A percentile compares a stretch with the other conserved stretches of the same genome.
Conservation (phyloP, 2,113 vertebrate species). For the Lethenteron reissneri region DNA sequence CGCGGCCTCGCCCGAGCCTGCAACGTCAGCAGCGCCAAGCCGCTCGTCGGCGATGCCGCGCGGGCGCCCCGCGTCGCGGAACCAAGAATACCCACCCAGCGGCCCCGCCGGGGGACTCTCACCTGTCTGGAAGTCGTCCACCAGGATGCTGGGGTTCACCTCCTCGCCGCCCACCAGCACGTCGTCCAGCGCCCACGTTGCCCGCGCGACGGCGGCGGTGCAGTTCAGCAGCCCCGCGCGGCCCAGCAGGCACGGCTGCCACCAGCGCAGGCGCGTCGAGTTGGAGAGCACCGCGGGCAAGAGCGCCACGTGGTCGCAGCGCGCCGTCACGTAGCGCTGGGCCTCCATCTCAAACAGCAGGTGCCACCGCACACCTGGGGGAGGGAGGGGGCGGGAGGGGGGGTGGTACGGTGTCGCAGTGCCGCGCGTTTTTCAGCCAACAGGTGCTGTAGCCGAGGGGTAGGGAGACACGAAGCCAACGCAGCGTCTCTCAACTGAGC, state of each 20-base stretch:
- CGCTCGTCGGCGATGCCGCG: too few species aligned
- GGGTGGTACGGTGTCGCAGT: too few species aligned
- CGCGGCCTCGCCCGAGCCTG: conserved; percentile 39
- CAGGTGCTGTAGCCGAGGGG: too few species aligned
- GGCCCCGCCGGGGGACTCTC: conserved; percentile 13
- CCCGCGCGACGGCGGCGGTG: conserved; percentile 50
- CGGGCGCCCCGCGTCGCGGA: too few species aligned
- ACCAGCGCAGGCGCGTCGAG: conserved; percentile 79
- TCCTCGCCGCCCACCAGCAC: conserved; percentile 83
- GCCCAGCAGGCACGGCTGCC: conserved; percentile 36
- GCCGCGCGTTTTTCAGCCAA: too few species aligned
- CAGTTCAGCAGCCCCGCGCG: conserved; percentile 25
- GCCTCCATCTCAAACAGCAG: conserved; percentile 97
- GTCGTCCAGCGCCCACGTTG: conserved; percentile 92
- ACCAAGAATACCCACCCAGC: neutral
- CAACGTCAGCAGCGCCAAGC: conserved; percentile 4
- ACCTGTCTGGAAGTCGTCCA: conserved; percentile 88
- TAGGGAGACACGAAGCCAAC: too few species aligned
- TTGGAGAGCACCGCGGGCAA: conserved; percentile 64
- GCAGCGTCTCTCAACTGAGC: too few species aligned
- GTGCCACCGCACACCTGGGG: conserved; percentile 67
- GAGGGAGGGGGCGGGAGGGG: conserved; percentile 5
- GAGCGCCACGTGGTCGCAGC: conserved; percentile 75
- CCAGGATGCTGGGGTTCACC: conserved; percentile 79
- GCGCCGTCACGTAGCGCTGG: conserved; percentile 70